Percentiles rank a stretch among this genome's conserved stretches.
phyloP scores from a whole-genome alignment of 2,113 vertebrate genomes.

The Eretmochelys imbricata region DNA sequence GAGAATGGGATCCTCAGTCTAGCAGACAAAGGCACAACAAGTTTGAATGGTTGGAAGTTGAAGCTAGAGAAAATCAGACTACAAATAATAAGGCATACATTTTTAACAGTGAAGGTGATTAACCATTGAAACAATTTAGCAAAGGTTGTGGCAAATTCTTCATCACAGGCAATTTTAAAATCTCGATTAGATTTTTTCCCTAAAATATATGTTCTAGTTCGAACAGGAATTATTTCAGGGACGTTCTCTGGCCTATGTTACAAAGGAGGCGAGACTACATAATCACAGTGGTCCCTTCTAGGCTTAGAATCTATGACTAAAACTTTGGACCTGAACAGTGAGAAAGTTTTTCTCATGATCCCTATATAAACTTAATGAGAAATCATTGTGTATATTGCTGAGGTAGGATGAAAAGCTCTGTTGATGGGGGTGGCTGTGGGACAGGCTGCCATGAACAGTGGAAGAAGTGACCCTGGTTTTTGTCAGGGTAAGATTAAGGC shows the following conservation, averaged over 20 bases:
- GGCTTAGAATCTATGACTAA: background rate
- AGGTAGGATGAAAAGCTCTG: background rate
- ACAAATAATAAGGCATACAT: too few relatives aligned
- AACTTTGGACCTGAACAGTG: background rate
- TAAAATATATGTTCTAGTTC: background rate
- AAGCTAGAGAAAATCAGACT: too few relatives aligned
- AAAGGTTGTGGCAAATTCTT: too few relatives aligned
- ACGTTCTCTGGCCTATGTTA: background rate
- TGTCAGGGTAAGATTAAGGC: background rate
- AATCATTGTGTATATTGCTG: background rate
- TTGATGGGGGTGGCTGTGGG: background rate
- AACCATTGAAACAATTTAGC: too few relatives aligned
- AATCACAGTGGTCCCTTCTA: background rate
- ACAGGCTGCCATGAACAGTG: background rate
- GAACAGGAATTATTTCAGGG: background rate
- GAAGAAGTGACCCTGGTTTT: background rate
- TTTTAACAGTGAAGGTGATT: too few relatives aligned
- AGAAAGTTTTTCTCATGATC: background rate
- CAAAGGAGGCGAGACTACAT: background rate
- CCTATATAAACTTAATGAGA: background rate
- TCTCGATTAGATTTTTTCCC: background rate
- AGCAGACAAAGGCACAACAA: too few relatives aligned
- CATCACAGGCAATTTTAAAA: too few relatives aligned
- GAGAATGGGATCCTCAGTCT: too few relatives aligned
- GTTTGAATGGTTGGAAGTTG: too few relatives aligned